Conservation (phyloP, 2,113 vertebrate genomes). For the Catharus bicknelli region DNA sequence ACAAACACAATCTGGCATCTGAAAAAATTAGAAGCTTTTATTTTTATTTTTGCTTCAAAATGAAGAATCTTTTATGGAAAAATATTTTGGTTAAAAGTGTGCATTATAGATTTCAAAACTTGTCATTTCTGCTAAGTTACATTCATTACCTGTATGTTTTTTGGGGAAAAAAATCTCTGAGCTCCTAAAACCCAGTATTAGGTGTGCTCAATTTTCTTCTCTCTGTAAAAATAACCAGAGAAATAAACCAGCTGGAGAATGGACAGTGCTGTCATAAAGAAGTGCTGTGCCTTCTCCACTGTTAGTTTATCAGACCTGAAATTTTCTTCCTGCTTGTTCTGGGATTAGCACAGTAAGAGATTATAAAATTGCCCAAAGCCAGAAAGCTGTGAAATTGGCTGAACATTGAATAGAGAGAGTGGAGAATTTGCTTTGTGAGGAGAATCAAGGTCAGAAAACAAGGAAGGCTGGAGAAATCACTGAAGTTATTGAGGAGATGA, state of each 20-base stretch:
- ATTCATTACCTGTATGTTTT: background rate
- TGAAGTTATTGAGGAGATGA: background rate
- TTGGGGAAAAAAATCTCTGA: background rate
- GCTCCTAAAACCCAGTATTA: background rate
- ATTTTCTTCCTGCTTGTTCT: conserved; percentile 38
- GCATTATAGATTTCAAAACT: background rate
- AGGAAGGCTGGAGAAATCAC: background rate
- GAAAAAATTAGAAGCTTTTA: background rate
- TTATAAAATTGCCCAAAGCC: conserved; percentile 2
- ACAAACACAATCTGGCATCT: background rate
- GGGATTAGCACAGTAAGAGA: conserved; percentile 21
- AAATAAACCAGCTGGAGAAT: conserved; percentile 1
- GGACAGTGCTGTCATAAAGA: background rate
- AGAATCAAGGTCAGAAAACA: background rate
- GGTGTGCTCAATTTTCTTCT: background rate
- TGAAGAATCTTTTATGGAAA: background rate
- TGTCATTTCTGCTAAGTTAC: background rate
- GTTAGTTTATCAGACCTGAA: background rate
- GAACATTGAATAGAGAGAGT: background rate
- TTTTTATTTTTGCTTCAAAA: conserved; percentile 12
- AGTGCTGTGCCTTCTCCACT: background rate
- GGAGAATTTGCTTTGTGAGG: background rate
- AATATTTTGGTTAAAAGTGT: background rate
- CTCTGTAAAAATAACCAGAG: background rate
- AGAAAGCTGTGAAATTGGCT: conserved; percentile 48